These are phyloP conservation scores for Parasteatoda tepidariorum DNA, from an alignment of 1,140 invertebrate genomes.

Conservation along the genomic window DNA sequence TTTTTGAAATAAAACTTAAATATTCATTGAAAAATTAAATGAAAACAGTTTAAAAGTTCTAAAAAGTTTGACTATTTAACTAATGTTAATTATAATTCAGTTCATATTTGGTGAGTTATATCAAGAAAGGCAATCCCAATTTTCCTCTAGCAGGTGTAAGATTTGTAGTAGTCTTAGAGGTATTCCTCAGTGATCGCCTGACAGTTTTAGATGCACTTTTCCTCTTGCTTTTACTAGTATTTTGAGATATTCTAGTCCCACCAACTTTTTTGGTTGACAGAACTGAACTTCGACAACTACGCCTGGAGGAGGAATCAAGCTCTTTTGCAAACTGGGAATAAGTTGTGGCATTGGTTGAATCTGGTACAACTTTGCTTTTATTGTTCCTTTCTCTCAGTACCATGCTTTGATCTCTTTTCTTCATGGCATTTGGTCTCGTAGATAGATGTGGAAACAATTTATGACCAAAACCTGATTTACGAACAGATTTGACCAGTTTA, in stretches of 20 bases:
- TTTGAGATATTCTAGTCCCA: constrained; percentile 27
- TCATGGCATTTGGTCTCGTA: background rate
- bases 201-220: constrained; percentile 22
- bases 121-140: constrained; percentile 50
- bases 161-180: background rate
- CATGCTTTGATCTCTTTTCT: background rate
- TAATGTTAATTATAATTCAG: no score
- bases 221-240: constrained; percentile 8
- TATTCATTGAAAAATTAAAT: no score
- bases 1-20: no score
- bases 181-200: constrained; percentile 12
- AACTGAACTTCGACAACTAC: constrained; percentile 37
- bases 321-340: constrained; percentile 34
- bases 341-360: constrained; percentile 16
- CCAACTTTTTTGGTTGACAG: constrained; percentile 17
- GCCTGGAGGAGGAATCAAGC: constrained; percentile 10
- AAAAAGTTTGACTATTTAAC: no score
- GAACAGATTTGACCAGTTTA: background rate
- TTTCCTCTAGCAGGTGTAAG: constrained; percentile 49
- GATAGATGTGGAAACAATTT: background rate
- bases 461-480: background rate
- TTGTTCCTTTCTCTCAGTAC: constrained; percentile 25
- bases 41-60: no score
- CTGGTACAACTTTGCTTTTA: background rate
- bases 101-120: no score